Evolutionary conservation across 1,140 invertebrate species (phyloP).

Genomic region (Sesamia nonagrioides): DNA sequence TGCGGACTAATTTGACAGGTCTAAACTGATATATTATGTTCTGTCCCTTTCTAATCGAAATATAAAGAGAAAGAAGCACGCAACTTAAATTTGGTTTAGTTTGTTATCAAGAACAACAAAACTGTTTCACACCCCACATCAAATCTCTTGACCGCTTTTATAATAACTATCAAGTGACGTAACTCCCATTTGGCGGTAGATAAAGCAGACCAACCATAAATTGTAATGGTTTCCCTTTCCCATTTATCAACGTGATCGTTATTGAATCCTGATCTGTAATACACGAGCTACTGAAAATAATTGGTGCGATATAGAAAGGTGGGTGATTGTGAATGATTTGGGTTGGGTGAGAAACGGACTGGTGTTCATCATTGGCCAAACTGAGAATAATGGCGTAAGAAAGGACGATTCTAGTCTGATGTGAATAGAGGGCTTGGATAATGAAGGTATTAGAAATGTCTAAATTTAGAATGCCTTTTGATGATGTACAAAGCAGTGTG

Average conservation of each 20-base stretch:
- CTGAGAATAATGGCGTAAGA: too few species aligned
- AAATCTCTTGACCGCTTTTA: conserved; percentile 49
- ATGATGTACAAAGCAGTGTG: too few species aligned
- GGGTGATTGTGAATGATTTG: background rate
- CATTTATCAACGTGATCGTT: conserved; percentile 61
- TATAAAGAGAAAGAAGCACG: too few species aligned
- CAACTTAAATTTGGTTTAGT: too few species aligned
- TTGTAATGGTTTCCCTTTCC: conserved; percentile 59
- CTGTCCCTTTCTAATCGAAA: too few species aligned
- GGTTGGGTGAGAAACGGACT: background rate
- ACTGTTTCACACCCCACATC: background rate
- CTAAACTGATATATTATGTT: too few species aligned
- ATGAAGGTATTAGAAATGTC: too few species aligned
- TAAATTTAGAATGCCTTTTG: too few species aligned
- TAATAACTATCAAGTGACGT: conserved; percentile 53
- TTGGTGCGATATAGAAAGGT: background rate
- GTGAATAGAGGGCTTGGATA: too few species aligned
- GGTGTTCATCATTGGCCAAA: background rate
- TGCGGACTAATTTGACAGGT: too few species aligned
- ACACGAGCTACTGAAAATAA: conserved; percentile 33
- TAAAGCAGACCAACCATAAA: conserved; percentile 63
- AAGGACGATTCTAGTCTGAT: too few species aligned
- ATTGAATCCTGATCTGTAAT: conserved; percentile 53
- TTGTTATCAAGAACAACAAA: too few species aligned
- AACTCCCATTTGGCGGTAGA: conserved; percentile 48